Evolutionary conservation across 2,888 invertebrate genomes (phyloP).

Genomic region (Cryptocheilus praepositus): DNA sequence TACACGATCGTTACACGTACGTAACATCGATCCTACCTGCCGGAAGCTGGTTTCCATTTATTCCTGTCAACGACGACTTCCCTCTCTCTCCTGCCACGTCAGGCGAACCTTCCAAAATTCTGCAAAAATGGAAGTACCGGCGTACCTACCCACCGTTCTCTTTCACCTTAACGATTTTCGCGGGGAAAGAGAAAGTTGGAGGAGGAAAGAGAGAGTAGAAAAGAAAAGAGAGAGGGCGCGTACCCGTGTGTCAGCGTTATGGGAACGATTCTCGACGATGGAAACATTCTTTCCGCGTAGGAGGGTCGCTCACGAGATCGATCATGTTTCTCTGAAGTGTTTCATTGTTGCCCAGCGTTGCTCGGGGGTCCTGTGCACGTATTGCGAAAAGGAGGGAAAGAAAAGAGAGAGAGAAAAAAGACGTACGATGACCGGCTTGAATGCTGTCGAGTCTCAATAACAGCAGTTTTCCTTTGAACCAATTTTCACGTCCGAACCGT

Average conservation of each 20-base stretch:
- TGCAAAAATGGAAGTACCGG: neutral
- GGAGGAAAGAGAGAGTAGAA: neutral
- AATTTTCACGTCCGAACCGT: too few species aligned
- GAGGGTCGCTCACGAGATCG: constrained; percentile 27
- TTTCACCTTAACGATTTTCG: too few species aligned
- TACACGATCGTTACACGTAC: too few species aligned
- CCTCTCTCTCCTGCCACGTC: neutral
- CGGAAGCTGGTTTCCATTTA: too few species aligned
- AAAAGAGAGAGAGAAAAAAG: too few species aligned
- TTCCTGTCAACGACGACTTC: too few species aligned
- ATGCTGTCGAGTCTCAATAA: too few species aligned
- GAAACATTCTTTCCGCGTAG: constrained; percentile 6
- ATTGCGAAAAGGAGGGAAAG: neutral
- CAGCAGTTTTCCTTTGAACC: too few species aligned
- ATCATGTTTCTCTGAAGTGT: constrained; percentile 39
- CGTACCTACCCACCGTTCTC: too few species aligned
- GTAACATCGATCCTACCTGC: too few species aligned
- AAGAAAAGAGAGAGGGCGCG: neutral
- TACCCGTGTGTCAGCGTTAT: constrained; percentile 1
- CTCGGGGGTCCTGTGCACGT: neutral
- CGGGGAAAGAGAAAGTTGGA: neutral
- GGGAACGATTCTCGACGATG: constrained; percentile 20
- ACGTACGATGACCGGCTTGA: too few species aligned
- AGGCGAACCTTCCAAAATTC: neutral
- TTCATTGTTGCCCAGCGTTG: constrained; percentile 34